Percentiles rank a stretch among this genome's conserved stretches.
phyloP scores from a whole-genome alignment of 2,888 invertebrate genomes.

The Drosophila koepferae region DNA sequence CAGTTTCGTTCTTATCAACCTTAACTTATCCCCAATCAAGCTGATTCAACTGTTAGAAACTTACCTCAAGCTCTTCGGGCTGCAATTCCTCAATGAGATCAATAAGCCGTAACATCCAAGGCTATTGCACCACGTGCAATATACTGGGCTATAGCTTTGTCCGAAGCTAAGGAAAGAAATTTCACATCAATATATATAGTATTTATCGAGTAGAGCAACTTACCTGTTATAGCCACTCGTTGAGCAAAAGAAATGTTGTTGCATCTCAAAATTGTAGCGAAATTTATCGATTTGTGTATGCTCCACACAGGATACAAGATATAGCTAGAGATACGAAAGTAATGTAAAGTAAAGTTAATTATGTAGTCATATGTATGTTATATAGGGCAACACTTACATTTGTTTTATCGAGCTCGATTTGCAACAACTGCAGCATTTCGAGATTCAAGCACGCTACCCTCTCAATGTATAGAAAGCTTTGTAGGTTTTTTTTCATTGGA shows the following conservation, averaged over 20 bases:
- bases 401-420: not conserved
- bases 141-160: not conserved
- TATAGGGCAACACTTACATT: not conserved
- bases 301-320: not conserved
- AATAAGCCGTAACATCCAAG: not conserved
- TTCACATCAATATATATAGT: not conserved
- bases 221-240: not conserved
- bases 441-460: constrained; percentile 1
- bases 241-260: not conserved
- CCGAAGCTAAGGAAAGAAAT: not conserved
- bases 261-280: not conserved
- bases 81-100: too few relatives aligned
- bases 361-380: too few relatives aligned
- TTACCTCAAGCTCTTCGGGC: not conserved
- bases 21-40: too few relatives aligned
- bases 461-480: constrained; percentile 5
- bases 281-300: not conserved
- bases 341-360: too few relatives aligned
- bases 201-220: not conserved
- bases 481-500: not conserved
- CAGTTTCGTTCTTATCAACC: too few relatives aligned
- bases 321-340: not conserved
- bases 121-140: constrained; percentile 6
- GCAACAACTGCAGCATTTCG: constrained; percentile 10
- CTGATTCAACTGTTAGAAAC: not conserved